phyloP scores from a whole-genome alignment of 2,888 invertebrate species.

The Agrochola macilenta region DNA sequence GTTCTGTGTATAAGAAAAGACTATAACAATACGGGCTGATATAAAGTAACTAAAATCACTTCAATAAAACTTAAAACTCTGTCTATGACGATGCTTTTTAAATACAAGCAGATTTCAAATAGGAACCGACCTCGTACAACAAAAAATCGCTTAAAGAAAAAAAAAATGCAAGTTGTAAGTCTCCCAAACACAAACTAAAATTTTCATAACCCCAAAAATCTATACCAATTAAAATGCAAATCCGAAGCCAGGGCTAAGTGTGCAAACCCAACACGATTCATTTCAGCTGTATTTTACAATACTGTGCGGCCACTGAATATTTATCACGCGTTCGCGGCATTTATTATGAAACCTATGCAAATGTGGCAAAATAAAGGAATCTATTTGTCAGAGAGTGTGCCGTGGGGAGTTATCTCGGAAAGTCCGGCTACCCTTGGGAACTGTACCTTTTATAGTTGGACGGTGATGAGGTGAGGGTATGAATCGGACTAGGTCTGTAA shows the following conservation, averaged over 20 bases:
- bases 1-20: not conserved
- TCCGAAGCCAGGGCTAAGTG: constrained; percentile 43
- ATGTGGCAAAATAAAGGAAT: constrained; percentile 66
- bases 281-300: constrained; percentile 62
- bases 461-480: constrained; percentile 37
- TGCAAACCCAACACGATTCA: constrained; percentile 57
- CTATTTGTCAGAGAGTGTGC: constrained; percentile 62
- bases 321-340: constrained; percentile 65
- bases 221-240: constrained; percentile 61
- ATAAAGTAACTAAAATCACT: not conserved
- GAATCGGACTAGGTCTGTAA: constrained; percentile 22
- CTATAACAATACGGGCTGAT: not conserved
- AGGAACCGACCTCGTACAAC: not conserved
- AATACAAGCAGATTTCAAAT: not conserved
- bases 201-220: constrained; percentile 53
- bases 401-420: constrained; percentile 51
- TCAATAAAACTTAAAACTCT: not conserved
- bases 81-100: not conserved
- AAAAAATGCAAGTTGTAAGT: constrained; percentile 12
- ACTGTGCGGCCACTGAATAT: constrained; percentile 66
- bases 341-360: constrained; percentile 71
- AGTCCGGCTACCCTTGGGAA: constrained; percentile 52
- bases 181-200: constrained; percentile 35
- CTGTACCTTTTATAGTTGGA: constrained; percentile 51
- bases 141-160: not conserved